Conservation (phyloP, 2,113 vertebrate genomes). For the Gobiocypris rarus region DNA sequence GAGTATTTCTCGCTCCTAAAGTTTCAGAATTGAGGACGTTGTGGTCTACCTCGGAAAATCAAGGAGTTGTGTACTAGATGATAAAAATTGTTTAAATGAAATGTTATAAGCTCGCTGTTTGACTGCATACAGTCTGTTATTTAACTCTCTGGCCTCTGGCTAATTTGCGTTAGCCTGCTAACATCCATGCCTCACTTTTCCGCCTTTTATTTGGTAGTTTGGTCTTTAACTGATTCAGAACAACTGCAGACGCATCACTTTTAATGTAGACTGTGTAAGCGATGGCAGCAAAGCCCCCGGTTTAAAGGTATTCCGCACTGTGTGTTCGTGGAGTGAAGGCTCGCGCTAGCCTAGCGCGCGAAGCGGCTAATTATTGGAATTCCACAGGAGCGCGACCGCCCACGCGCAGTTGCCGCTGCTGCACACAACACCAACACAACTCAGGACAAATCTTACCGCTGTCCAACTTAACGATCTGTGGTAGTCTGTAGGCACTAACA, state of each 20-base stretch:
- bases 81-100: not conserved
- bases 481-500: conserved; percentile 89
- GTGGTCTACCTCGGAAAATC: not conserved
- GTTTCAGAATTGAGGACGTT: not conserved
- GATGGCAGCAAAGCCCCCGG: not conserved
- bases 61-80: not conserved
- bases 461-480: conserved; percentile 89
- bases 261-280: not conserved
- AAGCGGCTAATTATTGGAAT: conserved; percentile 53
- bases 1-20: no score
- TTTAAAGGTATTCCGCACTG: not conserved
- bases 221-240: not conserved
- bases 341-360: conserved; percentile 26
- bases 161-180: conserved; percentile 31
- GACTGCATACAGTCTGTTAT: not conserved
- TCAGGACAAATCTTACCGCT: conserved; percentile 75
- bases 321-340: not conserved
- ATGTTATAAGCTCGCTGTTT: not conserved
- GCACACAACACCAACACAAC: conserved; percentile 5
- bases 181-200: not conserved
- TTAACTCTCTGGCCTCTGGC: conserved; percentile 34
- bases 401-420: conserved; percentile 37
- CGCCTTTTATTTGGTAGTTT: not conserved
- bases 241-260: not conserved
- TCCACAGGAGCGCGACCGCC: conserved; percentile 48